phyloP scores from a whole-genome alignment of 2,797 vertebrate species.

The Varecia variegata region DNA sequence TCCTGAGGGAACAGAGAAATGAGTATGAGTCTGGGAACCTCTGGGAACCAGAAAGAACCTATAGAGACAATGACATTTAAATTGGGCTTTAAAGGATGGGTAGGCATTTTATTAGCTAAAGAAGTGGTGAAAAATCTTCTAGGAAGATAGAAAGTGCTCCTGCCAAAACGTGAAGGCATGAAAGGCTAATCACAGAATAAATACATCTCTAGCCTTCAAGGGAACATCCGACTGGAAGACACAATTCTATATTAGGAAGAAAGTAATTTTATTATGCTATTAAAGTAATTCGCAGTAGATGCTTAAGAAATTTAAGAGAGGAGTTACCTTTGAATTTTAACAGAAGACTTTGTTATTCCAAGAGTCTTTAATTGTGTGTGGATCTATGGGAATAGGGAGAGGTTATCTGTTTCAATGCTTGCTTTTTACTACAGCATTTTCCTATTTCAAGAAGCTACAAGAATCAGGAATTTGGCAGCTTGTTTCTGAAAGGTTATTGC shows the following conservation, averaged over 20 bases:
- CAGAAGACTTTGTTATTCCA: neutral
- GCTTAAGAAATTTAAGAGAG: constrained; percentile 26
- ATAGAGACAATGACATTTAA: constrained; percentile 4
- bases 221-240: neutral
- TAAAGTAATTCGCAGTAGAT: constrained; percentile 42
- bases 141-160: neutral
- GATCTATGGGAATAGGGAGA: neutral
- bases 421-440: neutral
- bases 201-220: neutral
- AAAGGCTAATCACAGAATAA: constrained; percentile 50
- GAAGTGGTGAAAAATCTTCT: neutral
- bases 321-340: constrained; percentile 47
- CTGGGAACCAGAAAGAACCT: neutral
- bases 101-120: constrained; percentile 14
- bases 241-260: constrained; percentile 18
- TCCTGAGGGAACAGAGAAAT: neutral
- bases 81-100: neutral
- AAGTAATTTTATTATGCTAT: constrained; percentile 52
- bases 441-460: neutral
- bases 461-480: neutral
- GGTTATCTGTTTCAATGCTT: neutral
- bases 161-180: neutral
- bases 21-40: neutral
- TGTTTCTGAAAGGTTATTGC: constrained; percentile 15
- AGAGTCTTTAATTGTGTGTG: constrained; percentile 30